Evolutionary conservation across 2,113 vertebrate genomes (phyloP).

Genomic region (Microtus ochrogaster): DNA sequence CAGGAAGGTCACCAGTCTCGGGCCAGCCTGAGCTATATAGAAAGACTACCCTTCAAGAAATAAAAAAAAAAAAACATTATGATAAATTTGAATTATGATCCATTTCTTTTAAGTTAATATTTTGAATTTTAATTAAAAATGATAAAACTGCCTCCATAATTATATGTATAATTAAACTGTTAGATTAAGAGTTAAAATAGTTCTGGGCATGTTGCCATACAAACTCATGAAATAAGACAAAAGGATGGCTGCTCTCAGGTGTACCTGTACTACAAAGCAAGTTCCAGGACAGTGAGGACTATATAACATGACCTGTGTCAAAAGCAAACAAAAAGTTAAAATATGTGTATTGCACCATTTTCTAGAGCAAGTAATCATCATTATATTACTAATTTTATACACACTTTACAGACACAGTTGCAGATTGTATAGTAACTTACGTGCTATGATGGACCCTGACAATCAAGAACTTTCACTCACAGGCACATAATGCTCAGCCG

Average conservation of each 20-base stretch:
- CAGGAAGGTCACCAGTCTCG: no score
- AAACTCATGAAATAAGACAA: not conserved
- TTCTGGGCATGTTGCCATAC: not conserved
- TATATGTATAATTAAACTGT: not conserved
- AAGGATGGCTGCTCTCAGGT: not conserved
- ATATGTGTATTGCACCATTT: not conserved
- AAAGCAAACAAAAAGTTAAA: not conserved
- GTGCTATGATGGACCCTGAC: not conserved
- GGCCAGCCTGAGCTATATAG: not conserved
- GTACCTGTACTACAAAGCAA: not conserved
- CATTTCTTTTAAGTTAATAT: not conserved
- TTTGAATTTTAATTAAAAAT: slow-evolving; percentile 6
- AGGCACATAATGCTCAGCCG: not conserved
- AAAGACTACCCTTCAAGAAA: not conserved
- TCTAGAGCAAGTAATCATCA: not conserved
- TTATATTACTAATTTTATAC: not conserved
- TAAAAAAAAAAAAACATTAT: not conserved
- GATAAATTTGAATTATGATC: not conserved
- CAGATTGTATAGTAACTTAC: not conserved
- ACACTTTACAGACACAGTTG: not conserved
- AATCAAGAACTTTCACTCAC: not conserved
- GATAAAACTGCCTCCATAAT: not conserved
- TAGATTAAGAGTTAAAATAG: not conserved
- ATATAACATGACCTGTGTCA: not conserved
- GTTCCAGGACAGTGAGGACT: not conserved